Percentiles rank a stretch among this genome's conserved stretches.
Evolutionary conservation across 1,140 invertebrate genomes (phyloP).

Genomic region (Tetramorium simillimum): DNA sequence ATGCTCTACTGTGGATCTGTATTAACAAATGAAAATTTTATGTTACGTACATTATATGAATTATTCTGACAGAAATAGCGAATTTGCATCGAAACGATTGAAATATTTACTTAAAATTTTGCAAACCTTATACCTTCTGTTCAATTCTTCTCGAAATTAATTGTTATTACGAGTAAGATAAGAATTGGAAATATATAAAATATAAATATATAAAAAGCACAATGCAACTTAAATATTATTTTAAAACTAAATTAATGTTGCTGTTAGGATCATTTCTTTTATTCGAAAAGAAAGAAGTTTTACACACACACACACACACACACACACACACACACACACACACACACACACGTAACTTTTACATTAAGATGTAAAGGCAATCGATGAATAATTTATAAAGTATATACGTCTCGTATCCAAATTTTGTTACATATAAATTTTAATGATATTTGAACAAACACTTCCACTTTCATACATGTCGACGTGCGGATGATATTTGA

Average conservation of each 20-base stretch:
- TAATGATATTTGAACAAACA: constrained; percentile 26
- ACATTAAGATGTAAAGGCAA: neutral
- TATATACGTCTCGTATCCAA: neutral
- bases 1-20: neutral
- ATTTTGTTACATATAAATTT: constrained; percentile 9
- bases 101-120: neutral
- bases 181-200: neutral
- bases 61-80: neutral
- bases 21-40: constrained; percentile 23
- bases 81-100: neutral
- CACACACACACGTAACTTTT: neutral
- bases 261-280: neutral
- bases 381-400: constrained; percentile 27
- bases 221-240: neutral
- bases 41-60: neutral
- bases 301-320: neutral
- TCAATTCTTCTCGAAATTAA: neutral
- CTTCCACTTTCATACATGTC: constrained; percentile 13
- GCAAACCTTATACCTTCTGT: neutral
- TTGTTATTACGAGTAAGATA: neutral
- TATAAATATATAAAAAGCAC: neutral
- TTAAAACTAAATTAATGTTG: neutral
- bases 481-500: neutral
- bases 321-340: neutral
- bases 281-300: neutral